Evolutionary conservation across 2,888 invertebrate species (phyloP).

Genomic region (Xestoiulus laeticollis): DNA sequence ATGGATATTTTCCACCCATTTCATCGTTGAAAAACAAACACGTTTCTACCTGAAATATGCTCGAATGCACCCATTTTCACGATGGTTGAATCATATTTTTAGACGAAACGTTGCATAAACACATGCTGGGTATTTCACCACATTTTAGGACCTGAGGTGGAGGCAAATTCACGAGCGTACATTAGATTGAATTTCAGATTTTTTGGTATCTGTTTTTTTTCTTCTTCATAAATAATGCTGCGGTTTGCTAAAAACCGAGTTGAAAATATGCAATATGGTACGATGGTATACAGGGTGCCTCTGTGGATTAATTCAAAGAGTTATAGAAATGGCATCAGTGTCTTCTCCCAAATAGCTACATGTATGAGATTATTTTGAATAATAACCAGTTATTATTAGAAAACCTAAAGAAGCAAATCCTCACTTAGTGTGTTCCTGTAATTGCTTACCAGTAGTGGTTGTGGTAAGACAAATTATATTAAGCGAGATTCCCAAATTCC

Average conservation of each 20-base stretch:
- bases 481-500: too few relatives aligned
- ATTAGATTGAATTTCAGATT: not conserved
- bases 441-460: too few relatives aligned
- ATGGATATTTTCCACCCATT: not conserved
- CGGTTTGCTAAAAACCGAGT: not conserved
- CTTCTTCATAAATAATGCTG: not conserved
- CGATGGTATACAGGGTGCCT: not conserved
- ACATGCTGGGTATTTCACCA: not conserved
- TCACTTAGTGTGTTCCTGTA: too few relatives aligned
- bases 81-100: not conserved
- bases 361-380: too few relatives aligned
- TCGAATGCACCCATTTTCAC: not conserved
- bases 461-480: too few relatives aligned
- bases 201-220: not conserved
- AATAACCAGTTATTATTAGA: too few relatives aligned
- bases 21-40: slow-evolving; percentile 12
- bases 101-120: not conserved
- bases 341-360: too few relatives aligned
- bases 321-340: not conserved
- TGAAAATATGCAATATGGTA: too few relatives aligned
- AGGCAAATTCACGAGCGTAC: not conserved
- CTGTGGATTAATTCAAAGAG: not conserved
- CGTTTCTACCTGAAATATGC: not conserved
- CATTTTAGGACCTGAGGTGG: not conserved
- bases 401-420: too few relatives aligned